Conservation (phyloP, 1,140 invertebrate genomes). For the Drosophila orosa region DNA sequence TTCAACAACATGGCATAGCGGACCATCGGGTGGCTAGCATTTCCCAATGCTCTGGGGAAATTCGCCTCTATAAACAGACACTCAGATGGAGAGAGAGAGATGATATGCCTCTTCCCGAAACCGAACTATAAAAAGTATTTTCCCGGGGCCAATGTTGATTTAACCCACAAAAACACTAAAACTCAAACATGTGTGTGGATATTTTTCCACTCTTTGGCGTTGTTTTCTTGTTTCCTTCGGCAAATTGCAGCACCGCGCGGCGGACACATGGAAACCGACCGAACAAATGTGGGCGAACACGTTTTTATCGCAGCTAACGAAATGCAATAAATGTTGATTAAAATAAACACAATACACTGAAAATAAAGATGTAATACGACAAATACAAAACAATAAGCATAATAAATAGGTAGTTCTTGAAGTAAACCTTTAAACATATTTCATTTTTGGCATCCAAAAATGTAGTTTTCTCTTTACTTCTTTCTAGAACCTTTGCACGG, state of each 20-base stretch:
- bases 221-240: conserved; percentile 14
- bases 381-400: neutral
- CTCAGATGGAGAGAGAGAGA: too few species aligned
- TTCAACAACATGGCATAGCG: conserved; percentile 8
- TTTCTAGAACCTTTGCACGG: too few species aligned
- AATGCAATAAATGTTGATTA: conserved; percentile 82
- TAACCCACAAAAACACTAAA: conserved; percentile 74
- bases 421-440: neutral
- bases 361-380: neutral
- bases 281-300: conserved; percentile 78
- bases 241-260: conserved; percentile 63
- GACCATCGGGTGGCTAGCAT: neutral
- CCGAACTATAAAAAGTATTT: conserved; percentile 55
- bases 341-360: conserved; percentile 63
- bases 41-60: conserved; percentile 32
- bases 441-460: too few species aligned
- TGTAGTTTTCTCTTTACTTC: too few species aligned
- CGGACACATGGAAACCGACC: conserved; percentile 31
- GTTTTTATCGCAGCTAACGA: conserved; percentile 77
- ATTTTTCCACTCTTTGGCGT: conserved; percentile 34
- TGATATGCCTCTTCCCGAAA: conserved; percentile 31
- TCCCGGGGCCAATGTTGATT: conserved; percentile 57
- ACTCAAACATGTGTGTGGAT: conserved; percentile 72
- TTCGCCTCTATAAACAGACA: conserved; percentile 32
- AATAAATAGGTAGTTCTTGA: too few species aligned